These are phyloP conservation scores for Eristalis arbustorum DNA, from an alignment of 2,888 invertebrate species.

Conservation along the genomic window DNA sequence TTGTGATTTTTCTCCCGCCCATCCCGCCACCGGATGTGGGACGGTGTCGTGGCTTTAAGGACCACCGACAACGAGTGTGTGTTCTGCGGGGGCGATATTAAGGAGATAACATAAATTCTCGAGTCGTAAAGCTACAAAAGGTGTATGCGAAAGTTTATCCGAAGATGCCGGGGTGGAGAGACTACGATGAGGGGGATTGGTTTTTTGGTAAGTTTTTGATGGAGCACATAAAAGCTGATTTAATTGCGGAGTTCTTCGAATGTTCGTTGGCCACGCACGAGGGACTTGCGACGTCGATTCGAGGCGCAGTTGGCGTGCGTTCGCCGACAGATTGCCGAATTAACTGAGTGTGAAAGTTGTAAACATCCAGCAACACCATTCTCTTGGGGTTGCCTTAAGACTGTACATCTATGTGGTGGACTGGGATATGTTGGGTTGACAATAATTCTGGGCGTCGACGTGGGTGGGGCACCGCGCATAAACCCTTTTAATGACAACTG, in stretches of 20 bases:
- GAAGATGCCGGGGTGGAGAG: not conserved
- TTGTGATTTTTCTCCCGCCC: slow-evolving; percentile 7
- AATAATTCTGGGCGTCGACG: not conserved
- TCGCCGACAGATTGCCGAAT: not conserved
- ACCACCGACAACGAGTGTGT: not conserved
- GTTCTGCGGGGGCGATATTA: slow-evolving; percentile 15
- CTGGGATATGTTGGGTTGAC: not conserved
- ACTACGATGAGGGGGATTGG: not conserved
- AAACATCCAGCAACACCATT: not conserved
- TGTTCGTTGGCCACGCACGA: not conserved
- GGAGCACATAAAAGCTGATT: not conserved
- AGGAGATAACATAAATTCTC: slow-evolving; percentile 43
- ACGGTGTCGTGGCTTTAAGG: not conserved
- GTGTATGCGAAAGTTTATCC: slow-evolving; percentile 1
- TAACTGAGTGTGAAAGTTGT: not conserved
- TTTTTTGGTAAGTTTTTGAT: not conserved
- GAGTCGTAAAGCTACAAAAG: slow-evolving; percentile 26
- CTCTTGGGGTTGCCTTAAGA: not conserved
- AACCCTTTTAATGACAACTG: no score
- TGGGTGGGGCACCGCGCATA: not conserved
- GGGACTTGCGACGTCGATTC: not conserved
- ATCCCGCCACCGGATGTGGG: no score
- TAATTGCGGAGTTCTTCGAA: not conserved
- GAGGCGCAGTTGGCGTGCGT: not conserved
- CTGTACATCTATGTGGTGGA: not conserved